Base-by-base conservation (phyloP, 2,888 invertebrate genomes). In the Phaonia tiefii region DNA sequence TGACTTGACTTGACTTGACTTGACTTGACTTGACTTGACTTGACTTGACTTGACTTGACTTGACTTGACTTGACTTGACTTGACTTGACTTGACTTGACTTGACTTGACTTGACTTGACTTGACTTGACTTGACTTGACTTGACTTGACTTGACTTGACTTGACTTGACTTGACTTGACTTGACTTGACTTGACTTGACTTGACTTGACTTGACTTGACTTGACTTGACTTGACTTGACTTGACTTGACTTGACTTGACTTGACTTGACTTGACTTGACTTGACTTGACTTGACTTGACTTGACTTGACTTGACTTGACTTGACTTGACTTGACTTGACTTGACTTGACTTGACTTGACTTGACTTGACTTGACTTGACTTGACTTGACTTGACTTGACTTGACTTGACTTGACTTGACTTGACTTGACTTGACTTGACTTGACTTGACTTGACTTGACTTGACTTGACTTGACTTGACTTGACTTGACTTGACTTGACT, bases 291-390 rank as follows among this genome's bases (percentile, higher is more conserved):
- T n/a, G 26, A 58, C 25, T 58, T 7, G 26, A 58, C 11, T 58
- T 7, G 26, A 31, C 25, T 58, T n/a, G 58, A 58, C 11, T 58
- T 4, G 58, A 58, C 25, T 58, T n/a, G 58, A 25, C 25, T 25
- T n/a, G 58, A 58, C 25, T 58, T n/a, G 58, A 58, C 25, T 58
- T n/a, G 58, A 58, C 25, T 58, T n/a, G 26, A 25, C 25, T 58
- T n/a, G n/a, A n/a, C n/a, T n/a, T n/a, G n/a, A n/a, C n/a, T n/a
- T n/a, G n/a, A n/a, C n/a, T n/a, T n/a, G n/a, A n/a, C n/a, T n/a
- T n/a, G n/a, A n/a, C n/a, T n/a, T n/a, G n/a, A n/a, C n/a, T n/a
- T n/a, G n/a, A n/a, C n/a, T n/a, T n/a, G n/a, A n/a, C n/a, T n/a
- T n/a, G n/a, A n/a, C n/a, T n/a, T n/a, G n/a, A n/a, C n/a, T n/a